Conservation (phyloP, 2,797 vertebrate species). For the Leptodactylus fallax region DNA sequence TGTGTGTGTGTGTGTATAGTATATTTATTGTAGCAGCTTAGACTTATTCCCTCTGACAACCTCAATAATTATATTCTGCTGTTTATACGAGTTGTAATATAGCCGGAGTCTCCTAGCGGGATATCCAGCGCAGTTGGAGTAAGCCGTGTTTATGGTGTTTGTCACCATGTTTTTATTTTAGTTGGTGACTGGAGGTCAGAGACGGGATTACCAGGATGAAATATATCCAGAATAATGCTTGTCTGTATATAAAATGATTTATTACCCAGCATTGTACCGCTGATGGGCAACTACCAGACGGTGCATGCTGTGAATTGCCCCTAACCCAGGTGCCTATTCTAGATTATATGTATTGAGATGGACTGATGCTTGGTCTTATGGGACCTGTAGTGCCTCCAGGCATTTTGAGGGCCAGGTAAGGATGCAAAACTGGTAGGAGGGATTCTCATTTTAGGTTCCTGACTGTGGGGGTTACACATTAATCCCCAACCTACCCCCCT, state of each 20-base stretch:
- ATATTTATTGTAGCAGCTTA: background rate
- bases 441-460: too few species aligned
- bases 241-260: background rate
- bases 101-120: background rate
- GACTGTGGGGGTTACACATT: too few species aligned
- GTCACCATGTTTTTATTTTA: background rate
- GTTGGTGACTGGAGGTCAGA: background rate
- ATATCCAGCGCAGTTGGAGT: background rate
- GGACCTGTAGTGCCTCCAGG: too few species aligned
- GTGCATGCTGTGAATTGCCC: too few species aligned
- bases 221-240: background rate
- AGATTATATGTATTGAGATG: too few species aligned
- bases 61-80: background rate
- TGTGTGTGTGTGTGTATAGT: too few species aligned
- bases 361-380: too few species aligned
- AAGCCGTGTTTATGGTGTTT: background rate
- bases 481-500: too few species aligned
- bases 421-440: too few species aligned
- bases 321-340: too few species aligned
- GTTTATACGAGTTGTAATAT: background rate
- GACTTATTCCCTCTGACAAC: background rate
- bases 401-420: too few species aligned
- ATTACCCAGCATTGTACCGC: background rate
- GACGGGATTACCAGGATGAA: background rate
- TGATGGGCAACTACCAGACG: too few species aligned